Evolutionary conservation across 2,113 vertebrate genomes (phyloP), one percentile per base, ranked within the genome.

Genomic region (Fulmarus glacialis): DNA sequence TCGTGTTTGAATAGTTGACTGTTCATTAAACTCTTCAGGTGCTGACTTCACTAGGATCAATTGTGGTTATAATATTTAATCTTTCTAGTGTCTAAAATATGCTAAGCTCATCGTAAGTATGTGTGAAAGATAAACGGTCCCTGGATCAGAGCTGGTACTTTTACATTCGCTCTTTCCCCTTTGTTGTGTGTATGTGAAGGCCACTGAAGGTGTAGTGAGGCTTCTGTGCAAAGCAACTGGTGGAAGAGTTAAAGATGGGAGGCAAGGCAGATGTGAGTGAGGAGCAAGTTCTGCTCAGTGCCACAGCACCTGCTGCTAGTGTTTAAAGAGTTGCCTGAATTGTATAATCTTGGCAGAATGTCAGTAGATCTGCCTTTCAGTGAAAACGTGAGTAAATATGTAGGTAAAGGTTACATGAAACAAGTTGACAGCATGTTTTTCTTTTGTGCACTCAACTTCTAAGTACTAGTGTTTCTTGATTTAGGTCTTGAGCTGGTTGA

Each of bases 91-190:
- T 85, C 40, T 79, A 36, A 93, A 79, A 60, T 74, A 52, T 0
- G 10, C 12, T 21, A 80, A 68, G 8, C 10, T 75, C 1, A 0
- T 85, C 0, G 0, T 45, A 74, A 82, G 36, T 55, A 34, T 16
- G 17, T n/a, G 11, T 52, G 47, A 34, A 79, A 6, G 9, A 26
- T 40, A 55, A 71, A 32, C 52, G n/a, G 7, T 71, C 42, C 8
- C n/a, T 79, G 50, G 6, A 21, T 42, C 43, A 59, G 55, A 72
- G 40, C 42, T 67, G 42, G 2, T 62, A 12, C 14, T 87, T 58
- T 7, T 26, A 14, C 8, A 8, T 19, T 78, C 75, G 16, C 9
- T 3, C 6, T 11, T 80, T 92, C 53, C 34, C 42, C 24, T 48
- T 70, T 15, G 21, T 34, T 36, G 36, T 4, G 0, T 20, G 14